Percentiles rank a stretch among this genome's conserved stretches.
Conservation (phyloP, 2,113 vertebrate genomes). For the Rhynchomys soricoides region DNA sequence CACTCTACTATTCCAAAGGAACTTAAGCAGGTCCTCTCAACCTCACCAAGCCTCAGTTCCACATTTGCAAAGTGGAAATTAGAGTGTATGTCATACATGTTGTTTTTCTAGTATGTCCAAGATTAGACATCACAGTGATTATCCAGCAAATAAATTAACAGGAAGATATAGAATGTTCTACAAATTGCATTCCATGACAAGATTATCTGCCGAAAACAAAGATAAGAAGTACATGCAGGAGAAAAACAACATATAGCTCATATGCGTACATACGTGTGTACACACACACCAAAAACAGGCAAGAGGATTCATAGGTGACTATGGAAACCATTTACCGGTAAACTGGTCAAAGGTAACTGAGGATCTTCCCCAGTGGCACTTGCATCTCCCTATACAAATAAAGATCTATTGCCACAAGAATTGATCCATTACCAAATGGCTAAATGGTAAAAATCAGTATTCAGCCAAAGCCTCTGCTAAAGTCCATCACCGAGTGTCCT, state of each 20-base stretch:
- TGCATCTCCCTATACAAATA: not conserved
- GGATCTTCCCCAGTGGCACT: not conserved
- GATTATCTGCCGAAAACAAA: not conserved
- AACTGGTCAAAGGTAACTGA: not conserved
- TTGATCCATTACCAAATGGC: not conserved
- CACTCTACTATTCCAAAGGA: not conserved
- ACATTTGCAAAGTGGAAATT: constrained; percentile 4
- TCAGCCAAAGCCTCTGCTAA: constrained; percentile 23
- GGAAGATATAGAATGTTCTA: not conserved
- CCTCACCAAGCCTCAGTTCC: not conserved
- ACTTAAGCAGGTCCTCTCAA: not conserved
- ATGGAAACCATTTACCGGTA: constrained; percentile 22
- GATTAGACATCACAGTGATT: not conserved
- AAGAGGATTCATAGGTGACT: not conserved
- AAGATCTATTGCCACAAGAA: not conserved
- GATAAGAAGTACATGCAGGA: not conserved
- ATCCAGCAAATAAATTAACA: constrained; percentile 7
- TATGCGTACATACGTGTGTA: not conserved
- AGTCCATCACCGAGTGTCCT: not conserved
- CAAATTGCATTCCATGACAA: not conserved
- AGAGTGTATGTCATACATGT: not conserved
- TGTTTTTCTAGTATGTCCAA: not conserved
- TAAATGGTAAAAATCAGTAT: constrained; percentile 37
- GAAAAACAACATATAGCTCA: constrained; percentile 9
- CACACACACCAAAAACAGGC: not conserved